phyloP scores from a whole-genome alignment of 92 coral and sea anemone genomes.

The Porites divaricata region DNA sequence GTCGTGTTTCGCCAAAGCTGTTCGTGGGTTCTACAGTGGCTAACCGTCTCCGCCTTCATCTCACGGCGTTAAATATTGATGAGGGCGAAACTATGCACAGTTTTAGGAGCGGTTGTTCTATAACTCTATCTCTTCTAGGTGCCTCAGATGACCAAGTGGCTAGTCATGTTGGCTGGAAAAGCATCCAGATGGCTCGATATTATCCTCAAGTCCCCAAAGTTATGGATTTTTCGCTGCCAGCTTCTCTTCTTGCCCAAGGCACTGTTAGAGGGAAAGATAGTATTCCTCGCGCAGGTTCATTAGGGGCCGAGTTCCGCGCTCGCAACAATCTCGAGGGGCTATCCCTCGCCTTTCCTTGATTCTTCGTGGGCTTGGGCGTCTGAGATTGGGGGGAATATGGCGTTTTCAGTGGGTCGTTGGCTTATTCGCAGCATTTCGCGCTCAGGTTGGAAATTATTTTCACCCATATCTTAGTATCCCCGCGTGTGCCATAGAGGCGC shows the following conservation, averaged over 20 bases:
- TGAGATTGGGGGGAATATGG: slow-evolving; percentile 32
- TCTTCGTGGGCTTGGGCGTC: background rate
- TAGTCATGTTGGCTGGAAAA: slow-evolving; percentile 10
- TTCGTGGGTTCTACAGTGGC: slow-evolving; percentile 40
- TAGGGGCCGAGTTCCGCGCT: slow-evolving; percentile 10
- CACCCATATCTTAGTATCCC: slow-evolving; percentile 15
- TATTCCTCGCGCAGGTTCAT: background rate
- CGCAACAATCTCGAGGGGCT: background rate
- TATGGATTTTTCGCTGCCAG: background rate
- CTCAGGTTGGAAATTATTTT: slow-evolving; percentile 10
- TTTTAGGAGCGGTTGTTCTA: background rate
- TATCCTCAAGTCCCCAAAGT: background rate
- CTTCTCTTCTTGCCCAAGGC: slow-evolving; percentile 25
- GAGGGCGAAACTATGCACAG: slow-evolving; percentile 34
- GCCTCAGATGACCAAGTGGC: slow-evolving; percentile 15
- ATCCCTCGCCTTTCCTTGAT: background rate
- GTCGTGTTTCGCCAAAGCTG: slow-evolving; percentile 4
- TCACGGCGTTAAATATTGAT: background rate
- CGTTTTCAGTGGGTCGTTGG: background rate
- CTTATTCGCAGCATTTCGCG: slow-evolving; percentile 1
- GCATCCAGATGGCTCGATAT: background rate
- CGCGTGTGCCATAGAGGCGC: too few relatives aligned
- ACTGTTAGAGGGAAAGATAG: background rate
- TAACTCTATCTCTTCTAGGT: slow-evolving; percentile 23
- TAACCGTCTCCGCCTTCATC: slow-evolving; percentile 18